Evolutionary conservation across 1,140 invertebrate genomes (phyloP), one percentile per base, ranked within the genome.

Genomic region (Achroia grisella): DNA sequence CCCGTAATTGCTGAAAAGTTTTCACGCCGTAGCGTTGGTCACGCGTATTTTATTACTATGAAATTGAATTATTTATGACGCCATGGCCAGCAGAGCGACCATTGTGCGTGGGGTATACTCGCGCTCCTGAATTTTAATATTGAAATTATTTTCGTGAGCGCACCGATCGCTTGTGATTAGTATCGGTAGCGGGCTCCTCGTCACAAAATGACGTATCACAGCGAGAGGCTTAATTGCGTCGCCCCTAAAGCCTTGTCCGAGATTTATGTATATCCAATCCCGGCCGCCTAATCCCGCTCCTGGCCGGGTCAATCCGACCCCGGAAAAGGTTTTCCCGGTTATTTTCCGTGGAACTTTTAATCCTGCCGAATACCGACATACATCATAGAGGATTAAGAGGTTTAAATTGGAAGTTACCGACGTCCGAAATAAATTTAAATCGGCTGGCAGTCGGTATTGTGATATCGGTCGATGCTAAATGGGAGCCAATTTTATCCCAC

Each of bases 381-480:
- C 79, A 85, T 85, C 81, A 85, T 85, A 82, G 78, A 72, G 81
- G 81, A 85, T 85, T 85, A 82, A 82, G 78, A 81, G 81, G 78
- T 83, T 85, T 85, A 85, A 85, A 83, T 85, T 85, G 81, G 81
- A 85, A 85, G 78, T 85, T 81, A 85, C 81, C 81, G 78, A 83
- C 78, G 78, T 81, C 77, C 76, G 78, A 81, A 81, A 85, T 85
- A 85, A 83, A 85, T 85, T 85, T 83, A 79, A 81, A 85, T 81
- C 81, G 78, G 71, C 68, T 69, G 73, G 80, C 78, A 80, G 64
- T 69, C 68, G 70, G 73, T 81, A 85, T 85, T 85, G 81, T 85
- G 81, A 81, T 85, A 85, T 74, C 71, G 73, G 60, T 64, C 61
- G 71, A 76, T 78, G 73, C 73, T 81, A 76, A 82, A 82, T 81